Evolutionary conservation across 2,797 vertebrate species (phyloP), one percentile per base, ranked within the genome.

Genomic region (Ctenopoma kingsleyae): DNA sequence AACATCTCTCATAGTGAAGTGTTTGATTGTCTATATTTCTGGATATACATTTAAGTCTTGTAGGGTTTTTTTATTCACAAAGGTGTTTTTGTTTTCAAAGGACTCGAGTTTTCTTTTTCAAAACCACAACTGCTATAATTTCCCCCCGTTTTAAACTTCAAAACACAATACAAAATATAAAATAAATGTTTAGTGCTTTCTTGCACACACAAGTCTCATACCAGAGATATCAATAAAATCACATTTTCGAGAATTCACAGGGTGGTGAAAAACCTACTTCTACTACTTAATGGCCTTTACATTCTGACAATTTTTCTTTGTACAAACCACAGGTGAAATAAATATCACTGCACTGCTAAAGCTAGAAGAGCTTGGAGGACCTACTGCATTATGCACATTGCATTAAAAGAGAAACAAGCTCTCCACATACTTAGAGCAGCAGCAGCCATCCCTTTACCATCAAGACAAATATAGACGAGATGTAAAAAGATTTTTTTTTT

Each of bases 21-120:
- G 95, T 96, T 95, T 96, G 98, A 99, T 99, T 99, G 98, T 98
- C 97, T 95, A 93, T 92, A 94, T 92, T 92, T 95, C 93, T 94
- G 93, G 87, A 95, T 95, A 93, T 93, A 95, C 92, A 94, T 93
- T 92, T 91, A 93, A 64, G 84, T 93, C 92, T 91, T 90, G 88
- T 92, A 89, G 83, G 82, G 23, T 23, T 30, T 30, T 91, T 93
- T 85, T 94, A 94, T 93, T 92, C 92, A 94, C 92, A 94, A 93
- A 91, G 87, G 85, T 89, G 73, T 89, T 87, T 87, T 64, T 76
- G 75, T 87, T 87, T 85, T 86, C 66, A 87, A 91, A 92, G 80
- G 80, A 89, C 75, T 87, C 0, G 41, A 83, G 76, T 76, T 86
- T 83, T 77, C 59, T 77, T 86, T 76, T 72, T 80, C 84, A 89